Base-by-base conservation (phyloP, 2,113 vertebrate genomes). In the Gopherus flavomarginatus region DNA sequence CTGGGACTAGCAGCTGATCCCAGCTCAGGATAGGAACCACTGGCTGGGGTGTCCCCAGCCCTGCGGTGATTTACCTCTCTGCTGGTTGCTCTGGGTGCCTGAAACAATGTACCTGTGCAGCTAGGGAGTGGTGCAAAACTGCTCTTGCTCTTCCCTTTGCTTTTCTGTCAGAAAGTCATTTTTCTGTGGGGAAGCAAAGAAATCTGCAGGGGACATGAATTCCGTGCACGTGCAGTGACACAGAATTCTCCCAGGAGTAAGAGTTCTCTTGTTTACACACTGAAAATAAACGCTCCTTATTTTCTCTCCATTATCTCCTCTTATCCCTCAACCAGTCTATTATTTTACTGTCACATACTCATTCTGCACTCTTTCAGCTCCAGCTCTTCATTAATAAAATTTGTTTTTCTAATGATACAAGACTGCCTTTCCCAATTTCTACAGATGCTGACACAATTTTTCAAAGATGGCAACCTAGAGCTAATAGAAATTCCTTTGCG, bases 201-300 rank as follows among this genome's bases (percentile, higher is more conserved):
- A 54, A 22, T 54, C 53, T 54, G 53, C 53, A 54, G 8, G 53
- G 21, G 53, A 54, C 53, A 54, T 54, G 53, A 54, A 54, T 54
- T 54, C 21, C 21, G 1, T 9, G 21, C 53, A 54, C 3, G 7
- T 21, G 21, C 53, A 21, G 53, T 54, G 19, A 21, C 21, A 7
- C 53, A 54, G 53, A 54, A 22, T 54, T 54, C 53, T 54, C 53
- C 53, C 53, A 54, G 21, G 53, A 54, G 21, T 54, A 89, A 91
- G 8, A 87, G 90, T 59, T 92, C 92, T 88, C 83, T 85, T 90
- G 89, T 1, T 2, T 82, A 50, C 83, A 42, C 50, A 53, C 57
- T 94, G 81, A 94, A 94, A 95, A 75, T 89, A 2, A 5, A 75
- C 86, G 2, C 17, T 85, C 31, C 35, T 69, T n/a, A 69, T 97